phyloP scores from a whole-genome alignment of 2,888 invertebrate species.

The Augochlorella aurata region DNA sequence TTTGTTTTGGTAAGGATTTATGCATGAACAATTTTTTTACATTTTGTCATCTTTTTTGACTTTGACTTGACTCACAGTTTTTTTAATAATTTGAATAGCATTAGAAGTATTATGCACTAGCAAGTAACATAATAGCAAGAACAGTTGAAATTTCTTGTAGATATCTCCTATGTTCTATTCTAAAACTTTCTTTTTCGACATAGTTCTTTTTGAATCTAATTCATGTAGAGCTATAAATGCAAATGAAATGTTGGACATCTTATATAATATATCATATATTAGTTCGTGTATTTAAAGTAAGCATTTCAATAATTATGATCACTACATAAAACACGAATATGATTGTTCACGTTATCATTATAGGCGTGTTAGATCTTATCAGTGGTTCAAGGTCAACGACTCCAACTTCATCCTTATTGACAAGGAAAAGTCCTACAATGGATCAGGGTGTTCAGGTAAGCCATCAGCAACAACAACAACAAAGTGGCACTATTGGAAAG shows the following conservation, averaged over 20 bases:
- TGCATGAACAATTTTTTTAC: conserved; percentile 41
- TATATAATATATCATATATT: conserved; percentile 7
- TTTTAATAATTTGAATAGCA: conserved; percentile 31
- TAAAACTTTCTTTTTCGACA: conserved; percentile 38
- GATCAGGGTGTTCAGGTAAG: conserved; percentile 92
- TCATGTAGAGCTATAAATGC: conserved; percentile 41
- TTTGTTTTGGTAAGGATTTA: conserved; percentile 11
- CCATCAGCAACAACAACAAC: conserved; percentile 80
- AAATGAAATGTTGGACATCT: conserved; percentile 20
- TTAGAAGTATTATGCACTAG: conserved; percentile 62
- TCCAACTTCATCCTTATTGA: conserved; percentile 87
- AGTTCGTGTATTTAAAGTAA: conserved; percentile 16
- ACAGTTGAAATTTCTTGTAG: conserved; percentile 69
- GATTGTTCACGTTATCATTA: conserved; percentile 16
- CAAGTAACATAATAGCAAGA: conserved; percentile 74
- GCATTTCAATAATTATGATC: conserved; percentile 28
- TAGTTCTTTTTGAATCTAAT: conserved; percentile 45
- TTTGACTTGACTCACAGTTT: conserved; percentile 36
- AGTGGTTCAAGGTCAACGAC: conserved; percentile 91
- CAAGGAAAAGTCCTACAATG: conserved; percentile 92
- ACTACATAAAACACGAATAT: neutral
- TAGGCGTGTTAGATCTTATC: conserved; percentile 87
- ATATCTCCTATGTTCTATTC: conserved; percentile 28
- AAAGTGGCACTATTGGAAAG: conserved; percentile 75
- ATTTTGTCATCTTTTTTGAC: neutral